Percentiles rank a stretch among this genome's conserved stretches.
These are phyloP conservation scores for Icerya purchasi DNA, from an alignment of 2,888 invertebrate species.

Conservation along the genomic window DNA sequence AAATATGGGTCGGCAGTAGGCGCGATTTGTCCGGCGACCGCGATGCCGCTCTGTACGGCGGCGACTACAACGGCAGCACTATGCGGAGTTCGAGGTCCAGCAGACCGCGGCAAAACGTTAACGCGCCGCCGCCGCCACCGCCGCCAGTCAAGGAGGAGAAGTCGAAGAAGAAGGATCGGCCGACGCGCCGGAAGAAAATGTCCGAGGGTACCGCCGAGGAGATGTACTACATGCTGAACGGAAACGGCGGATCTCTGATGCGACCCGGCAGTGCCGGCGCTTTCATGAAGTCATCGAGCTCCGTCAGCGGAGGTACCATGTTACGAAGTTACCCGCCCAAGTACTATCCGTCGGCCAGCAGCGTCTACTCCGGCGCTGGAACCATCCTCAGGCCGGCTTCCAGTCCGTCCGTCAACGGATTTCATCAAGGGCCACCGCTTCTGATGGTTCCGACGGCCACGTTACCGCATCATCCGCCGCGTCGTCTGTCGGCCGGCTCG, in stretches of 20 bases:
- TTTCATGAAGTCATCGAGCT: conserved; percentile 18
- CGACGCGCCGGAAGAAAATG: conserved; percentile 35
- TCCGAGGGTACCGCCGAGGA: conserved; percentile 34
- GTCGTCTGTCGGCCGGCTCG: conserved; percentile 10
- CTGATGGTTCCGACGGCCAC: conserved; percentile 22
- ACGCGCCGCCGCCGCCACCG: conserved; percentile 49
- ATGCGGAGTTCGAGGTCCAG: conserved; percentile 31
- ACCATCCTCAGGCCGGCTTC: conserved; percentile 19
- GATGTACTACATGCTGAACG: conserved; percentile 31
- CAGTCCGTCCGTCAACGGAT: conserved; percentile 17
- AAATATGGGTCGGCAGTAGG: conserved; percentile 66
- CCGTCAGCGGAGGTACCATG: conserved; percentile 19
- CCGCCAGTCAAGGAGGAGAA: conserved; percentile 31
- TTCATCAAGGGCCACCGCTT: conserved; percentile 22
- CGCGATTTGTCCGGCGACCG: conserved; percentile 33
- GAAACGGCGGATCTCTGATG: conserved; percentile 14
- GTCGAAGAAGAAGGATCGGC: conserved; percentile 27
- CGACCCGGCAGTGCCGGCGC: conserved; percentile 15
- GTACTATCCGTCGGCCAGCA: conserved; percentile 15
- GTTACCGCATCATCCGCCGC: conserved; percentile 20
- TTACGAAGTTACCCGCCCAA: conserved; percentile 15
- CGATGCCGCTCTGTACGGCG: conserved; percentile 42
- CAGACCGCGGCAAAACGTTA: conserved; percentile 54
- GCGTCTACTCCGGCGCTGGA: conserved; percentile 19
- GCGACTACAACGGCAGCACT: conserved; percentile 41